Evolutionary conservation across 2,113 vertebrate genomes (phyloP).

Genomic region (Epinephelus cyanopodus): DNA sequence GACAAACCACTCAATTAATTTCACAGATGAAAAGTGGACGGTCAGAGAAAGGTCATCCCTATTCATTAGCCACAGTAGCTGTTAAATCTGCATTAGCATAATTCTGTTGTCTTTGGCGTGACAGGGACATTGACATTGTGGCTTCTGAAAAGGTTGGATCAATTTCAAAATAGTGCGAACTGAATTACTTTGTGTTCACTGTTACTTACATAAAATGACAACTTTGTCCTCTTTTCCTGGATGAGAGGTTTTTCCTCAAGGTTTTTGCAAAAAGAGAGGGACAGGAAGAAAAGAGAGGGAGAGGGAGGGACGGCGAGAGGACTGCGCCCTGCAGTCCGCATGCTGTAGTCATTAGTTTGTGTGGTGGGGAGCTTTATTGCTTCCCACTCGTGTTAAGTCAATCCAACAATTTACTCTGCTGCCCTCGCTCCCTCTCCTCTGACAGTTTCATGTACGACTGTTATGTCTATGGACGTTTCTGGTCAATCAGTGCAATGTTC

Average conservation of each 20-base stretch:
- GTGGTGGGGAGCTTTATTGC: conserved; percentile 75
- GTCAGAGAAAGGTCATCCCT: conserved; percentile 41
- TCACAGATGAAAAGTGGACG: conserved; percentile 21
- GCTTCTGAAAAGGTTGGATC: conserved; percentile 28
- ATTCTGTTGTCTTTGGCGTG: conserved; percentile 45
- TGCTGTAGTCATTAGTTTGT: conserved; percentile 77
- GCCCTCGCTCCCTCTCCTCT: conserved; percentile 53
- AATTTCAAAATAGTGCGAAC: conserved; percentile 14
- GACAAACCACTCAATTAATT: conserved; percentile 59
- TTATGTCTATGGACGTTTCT: conserved; percentile 62
- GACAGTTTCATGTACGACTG: conserved; percentile 55
- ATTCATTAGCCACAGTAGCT: conserved; percentile 41
- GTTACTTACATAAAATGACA: conserved; percentile 31
- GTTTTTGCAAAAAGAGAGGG: conserved; percentile 10
- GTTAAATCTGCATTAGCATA: conserved; percentile 43
- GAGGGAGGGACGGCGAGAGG: neutral
- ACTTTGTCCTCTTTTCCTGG: conserved; percentile 21
- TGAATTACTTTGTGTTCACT: conserved; percentile 26
- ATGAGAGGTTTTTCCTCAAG: conserved; percentile 32
- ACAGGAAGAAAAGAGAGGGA: neutral
- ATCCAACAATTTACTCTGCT: conserved; percentile 73
- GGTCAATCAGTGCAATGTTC: conserved; percentile 72
- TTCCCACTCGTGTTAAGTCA: conserved; percentile 74
- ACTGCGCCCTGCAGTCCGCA: conserved; percentile 44
- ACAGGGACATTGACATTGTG: conserved; percentile 11